These are phyloP conservation scores for Erpornis zantholeuca DNA, from an alignment of 2,113 vertebrate genomes.

Conservation along the genomic window DNA sequence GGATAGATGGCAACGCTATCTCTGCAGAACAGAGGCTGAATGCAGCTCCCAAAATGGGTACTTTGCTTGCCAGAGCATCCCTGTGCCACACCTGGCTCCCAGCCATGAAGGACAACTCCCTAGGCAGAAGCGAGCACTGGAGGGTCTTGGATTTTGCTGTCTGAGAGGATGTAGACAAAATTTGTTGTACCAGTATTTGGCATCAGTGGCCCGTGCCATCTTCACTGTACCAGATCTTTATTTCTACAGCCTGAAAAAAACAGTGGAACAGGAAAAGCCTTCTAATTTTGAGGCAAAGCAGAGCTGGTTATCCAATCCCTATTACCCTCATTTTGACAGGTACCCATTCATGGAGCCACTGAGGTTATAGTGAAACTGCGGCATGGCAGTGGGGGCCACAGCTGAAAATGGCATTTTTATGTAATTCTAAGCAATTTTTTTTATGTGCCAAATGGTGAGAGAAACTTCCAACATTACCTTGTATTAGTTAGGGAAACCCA, in stretches of 20 bases:
- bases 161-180: not conserved
- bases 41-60: not conserved
- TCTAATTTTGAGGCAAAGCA: not conserved
- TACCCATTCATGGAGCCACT: not conserved
- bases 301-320: not conserved
- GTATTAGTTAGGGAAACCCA: not conserved
- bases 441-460: not conserved
- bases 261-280: not conserved
- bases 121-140: accelerated
- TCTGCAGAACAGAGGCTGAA: not conserved
- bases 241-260: not conserved
- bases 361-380: not conserved
- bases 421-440: not conserved
- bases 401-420: not conserved
- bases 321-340: not conserved
- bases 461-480: not conserved
- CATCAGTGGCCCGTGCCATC: not conserved
- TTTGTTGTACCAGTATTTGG: not conserved
- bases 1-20: no score
- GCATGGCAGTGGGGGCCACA: no score
- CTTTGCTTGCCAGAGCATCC: not conserved
- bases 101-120: not conserved
- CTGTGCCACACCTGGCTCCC: accelerated
- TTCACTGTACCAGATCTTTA: not conserved
- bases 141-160: not conserved